A percentile compares a stretch with the other conserved stretches of the same genome.
These are phyloP conservation scores for Corbicula japonica DNA, from an alignment of 2,888 invertebrate genomes.

Conservation along the genomic window DNA sequence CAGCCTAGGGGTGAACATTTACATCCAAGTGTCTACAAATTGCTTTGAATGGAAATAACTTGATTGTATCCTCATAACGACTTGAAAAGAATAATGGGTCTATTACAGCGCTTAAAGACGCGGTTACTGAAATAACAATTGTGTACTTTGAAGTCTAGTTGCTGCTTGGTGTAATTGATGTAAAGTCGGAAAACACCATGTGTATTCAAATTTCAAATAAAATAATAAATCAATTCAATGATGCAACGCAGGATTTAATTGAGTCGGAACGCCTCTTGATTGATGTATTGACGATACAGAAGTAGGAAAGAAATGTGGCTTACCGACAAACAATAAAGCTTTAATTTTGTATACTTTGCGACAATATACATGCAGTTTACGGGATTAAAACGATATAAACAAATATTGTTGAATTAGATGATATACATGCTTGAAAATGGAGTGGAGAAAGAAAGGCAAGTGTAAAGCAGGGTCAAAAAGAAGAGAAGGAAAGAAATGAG, in stretches of 20 bases:
- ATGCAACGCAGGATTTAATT: constrained; percentile 19
- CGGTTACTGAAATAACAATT: constrained; percentile 29
- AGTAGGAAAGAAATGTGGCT: too few relatives aligned
- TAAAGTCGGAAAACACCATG: constrained; percentile 15
- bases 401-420: too few relatives aligned
- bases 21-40: constrained; percentile 34
- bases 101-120: constrained; percentile 10
- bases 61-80: constrained; percentile 25
- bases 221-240: constrained; percentile 10
- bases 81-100: constrained; percentile 30
- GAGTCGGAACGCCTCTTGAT: background rate
- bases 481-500: too few relatives aligned
- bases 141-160: constrained; percentile 22
- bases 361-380: too few relatives aligned
- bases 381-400: too few relatives aligned
- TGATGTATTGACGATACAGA: too few relatives aligned
- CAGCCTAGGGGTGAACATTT: constrained; percentile 21
- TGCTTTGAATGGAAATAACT: constrained; percentile 34
- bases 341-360: too few relatives aligned
- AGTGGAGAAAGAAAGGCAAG: too few relatives aligned
- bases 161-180: constrained; percentile 26
- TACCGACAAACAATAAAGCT: too few relatives aligned
- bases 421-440: too few relatives aligned
- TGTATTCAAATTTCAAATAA: constrained; percentile 25
- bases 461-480: too few relatives aligned